Evolutionary conservation across 2,113 vertebrate genomes (phyloP).

Genomic region (Marmota monax): DNA sequence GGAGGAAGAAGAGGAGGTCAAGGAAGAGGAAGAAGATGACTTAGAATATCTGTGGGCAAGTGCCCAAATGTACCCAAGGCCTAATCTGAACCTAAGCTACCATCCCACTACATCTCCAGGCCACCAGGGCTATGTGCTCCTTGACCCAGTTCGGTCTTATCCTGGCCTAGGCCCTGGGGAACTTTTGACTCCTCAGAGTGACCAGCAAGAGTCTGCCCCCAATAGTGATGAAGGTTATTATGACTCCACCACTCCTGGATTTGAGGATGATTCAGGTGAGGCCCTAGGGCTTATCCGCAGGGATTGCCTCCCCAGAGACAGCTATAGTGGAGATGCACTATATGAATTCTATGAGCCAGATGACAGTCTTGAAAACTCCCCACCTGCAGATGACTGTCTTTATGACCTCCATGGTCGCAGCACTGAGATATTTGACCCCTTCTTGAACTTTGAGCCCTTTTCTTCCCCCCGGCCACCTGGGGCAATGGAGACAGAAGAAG

Average conservation of each 20-base stretch:
- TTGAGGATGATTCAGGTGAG: slow-evolving; percentile 93
- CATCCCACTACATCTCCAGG: slow-evolving; percentile 60
- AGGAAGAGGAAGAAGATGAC: slow-evolving; percentile 90
- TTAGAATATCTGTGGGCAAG: slow-evolving; percentile 85
- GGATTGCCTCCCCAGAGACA: slow-evolving; percentile 95
- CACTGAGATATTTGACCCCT: slow-evolving; percentile 88
- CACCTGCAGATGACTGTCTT: slow-evolving; percentile 89
- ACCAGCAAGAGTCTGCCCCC: slow-evolving; percentile 96
- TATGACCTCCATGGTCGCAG: slow-evolving; percentile 86
- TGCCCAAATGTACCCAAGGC: slow-evolving; percentile 72
- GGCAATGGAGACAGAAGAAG: slow-evolving; percentile 91
- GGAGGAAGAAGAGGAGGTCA: slow-evolving; percentile 95
- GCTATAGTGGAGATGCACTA: slow-evolving; percentile 97
- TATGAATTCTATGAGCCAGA: slow-evolving; percentile 97
- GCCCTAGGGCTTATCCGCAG: slow-evolving; percentile 86
- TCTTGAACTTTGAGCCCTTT: slow-evolving; percentile 87
- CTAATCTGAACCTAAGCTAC: slow-evolving; percentile 64
- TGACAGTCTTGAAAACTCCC: slow-evolving; percentile 92
- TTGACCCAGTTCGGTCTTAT: slow-evolving; percentile 83
- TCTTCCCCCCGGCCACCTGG: slow-evolving; percentile 85
- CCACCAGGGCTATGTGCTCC: slow-evolving; percentile 77
- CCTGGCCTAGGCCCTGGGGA: slow-evolving; percentile 84
- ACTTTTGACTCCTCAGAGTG: slow-evolving; percentile 95
- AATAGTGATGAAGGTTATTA: slow-evolving; percentile 99
- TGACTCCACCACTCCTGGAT: slow-evolving; percentile 96